These are phyloP conservation scores for Chrysopilus asiliformis DNA, from an alignment of 2,888 invertebrate genomes.

Conservation along the genomic window DNA sequence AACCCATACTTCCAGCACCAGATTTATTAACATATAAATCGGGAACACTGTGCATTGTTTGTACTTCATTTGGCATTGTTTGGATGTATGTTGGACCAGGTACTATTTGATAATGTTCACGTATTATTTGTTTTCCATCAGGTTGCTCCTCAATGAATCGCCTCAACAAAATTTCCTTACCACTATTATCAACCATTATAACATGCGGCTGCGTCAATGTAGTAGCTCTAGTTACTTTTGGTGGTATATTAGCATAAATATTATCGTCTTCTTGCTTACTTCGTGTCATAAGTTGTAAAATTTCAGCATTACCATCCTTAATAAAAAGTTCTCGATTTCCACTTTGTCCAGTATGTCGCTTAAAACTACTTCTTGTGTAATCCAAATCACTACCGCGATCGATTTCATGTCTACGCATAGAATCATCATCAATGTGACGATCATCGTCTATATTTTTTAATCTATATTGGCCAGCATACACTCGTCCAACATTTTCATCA, in stretches of 20 bases:
- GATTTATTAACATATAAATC: constrained; percentile 25
- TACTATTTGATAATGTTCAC: constrained; percentile 38
- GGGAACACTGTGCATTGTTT: constrained; percentile 14
- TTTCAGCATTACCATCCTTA: constrained; percentile 74
- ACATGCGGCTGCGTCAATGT: constrained; percentile 45
- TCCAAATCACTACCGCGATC: constrained; percentile 59
- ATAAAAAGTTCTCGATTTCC: constrained; percentile 58
- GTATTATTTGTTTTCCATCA: constrained; percentile 47
- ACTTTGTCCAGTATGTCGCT: constrained; percentile 16
- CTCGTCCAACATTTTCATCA: constrained; percentile 27
- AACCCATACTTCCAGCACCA: constrained; percentile 35
- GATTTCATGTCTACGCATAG: constrained; percentile 60
- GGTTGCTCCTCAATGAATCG: constrained; percentile 74
- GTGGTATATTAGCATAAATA: constrained; percentile 42
- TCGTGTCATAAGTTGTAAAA: constrained; percentile 62
- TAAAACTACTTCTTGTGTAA: constrained; percentile 36
- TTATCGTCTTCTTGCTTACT: constrained; percentile 55
- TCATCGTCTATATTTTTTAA: constrained; percentile 21
- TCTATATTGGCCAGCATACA: constrained; percentile 23
- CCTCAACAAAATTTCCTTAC: constrained; percentile 72
- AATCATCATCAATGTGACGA: constrained; percentile 53
- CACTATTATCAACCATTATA: constrained; percentile 59
- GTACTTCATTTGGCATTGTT: constrained; percentile 33
- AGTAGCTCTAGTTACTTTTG: constrained; percentile 40
- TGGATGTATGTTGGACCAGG: constrained; percentile 31